Conservation (phyloP, 2,888 invertebrate species). For the Epicampocera succincta region DNA sequence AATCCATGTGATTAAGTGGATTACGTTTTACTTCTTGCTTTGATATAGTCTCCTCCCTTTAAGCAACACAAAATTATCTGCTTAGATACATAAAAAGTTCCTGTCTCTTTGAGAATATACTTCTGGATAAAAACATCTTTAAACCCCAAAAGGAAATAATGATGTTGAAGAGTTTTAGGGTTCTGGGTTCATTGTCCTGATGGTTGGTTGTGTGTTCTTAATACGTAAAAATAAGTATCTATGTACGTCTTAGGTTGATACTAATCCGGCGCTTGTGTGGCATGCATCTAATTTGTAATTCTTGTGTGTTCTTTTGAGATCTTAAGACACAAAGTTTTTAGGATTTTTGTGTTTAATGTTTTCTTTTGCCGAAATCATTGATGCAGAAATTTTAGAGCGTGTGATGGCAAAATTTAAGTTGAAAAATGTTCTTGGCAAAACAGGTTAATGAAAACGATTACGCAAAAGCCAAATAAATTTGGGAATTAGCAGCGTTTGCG, state of each 20-base stretch:
- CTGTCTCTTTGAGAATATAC: no score
- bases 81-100: no score
- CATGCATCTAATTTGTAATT: slow-evolving; percentile 53
- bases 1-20: slow-evolving; percentile 54
- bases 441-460: slow-evolving; percentile 32
- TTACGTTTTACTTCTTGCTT: slow-evolving; percentile 13
- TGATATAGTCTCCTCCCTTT: neutral
- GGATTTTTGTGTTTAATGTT: slow-evolving; percentile 59
- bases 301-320: slow-evolving; percentile 41
- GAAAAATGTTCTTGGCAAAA: neutral
- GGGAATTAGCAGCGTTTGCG: slow-evolving; percentile 19
- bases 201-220: slow-evolving; percentile 12
- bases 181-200: neutral
- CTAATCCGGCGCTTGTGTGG: neutral
- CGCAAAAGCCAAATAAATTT: slow-evolving; percentile 38
- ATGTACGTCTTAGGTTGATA: neutral
- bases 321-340: slow-evolving; percentile 53
- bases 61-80: no score
- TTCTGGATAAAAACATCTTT: neutral
- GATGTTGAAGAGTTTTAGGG: slow-evolving; percentile 20
- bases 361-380: slow-evolving; percentile 55
- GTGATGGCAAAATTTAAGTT: slow-evolving; percentile 16
- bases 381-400: slow-evolving; percentile 54
- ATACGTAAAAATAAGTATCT: neutral
- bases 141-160: slow-evolving; percentile 37